Conservation (phyloP, 2,113 vertebrate species). For the Callorhinus ursinus region DNA sequence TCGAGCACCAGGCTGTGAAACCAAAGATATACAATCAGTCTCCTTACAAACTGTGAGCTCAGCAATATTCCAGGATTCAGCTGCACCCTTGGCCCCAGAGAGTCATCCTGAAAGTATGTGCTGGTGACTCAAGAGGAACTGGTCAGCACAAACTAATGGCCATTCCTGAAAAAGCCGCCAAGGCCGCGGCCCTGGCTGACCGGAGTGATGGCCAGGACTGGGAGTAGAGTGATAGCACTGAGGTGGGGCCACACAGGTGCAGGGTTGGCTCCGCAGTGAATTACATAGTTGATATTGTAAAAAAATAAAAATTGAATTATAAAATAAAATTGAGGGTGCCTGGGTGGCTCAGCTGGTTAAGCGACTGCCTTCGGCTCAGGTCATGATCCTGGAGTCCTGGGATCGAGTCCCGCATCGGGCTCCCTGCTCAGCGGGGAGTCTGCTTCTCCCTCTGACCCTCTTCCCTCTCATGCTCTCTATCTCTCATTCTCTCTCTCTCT, state of each 20-base stretch:
- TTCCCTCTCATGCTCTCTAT: too few species aligned
- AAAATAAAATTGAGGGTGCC: background rate
- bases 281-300: background rate
- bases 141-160: background rate
- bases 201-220: background rate
- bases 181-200: background rate
- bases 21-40: background rate
- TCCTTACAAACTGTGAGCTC: background rate
- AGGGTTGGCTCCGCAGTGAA: background rate
- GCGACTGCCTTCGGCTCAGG: background rate
- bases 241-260: rapidly evolving
- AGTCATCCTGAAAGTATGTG: conserved; percentile 9
- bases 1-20: background rate
- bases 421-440: too few species aligned
- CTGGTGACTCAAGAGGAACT: background rate
- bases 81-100: background rate
- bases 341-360: background rate
- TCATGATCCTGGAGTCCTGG: too few species aligned
- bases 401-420: too few species aligned
- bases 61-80: background rate
- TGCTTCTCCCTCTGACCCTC: too few species aligned
- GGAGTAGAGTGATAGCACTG: background rate
- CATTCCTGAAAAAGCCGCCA: background rate
- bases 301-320: background rate
- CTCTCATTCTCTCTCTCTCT: background rate